Base-by-base conservation (phyloP, 2,797 vertebrate genomes). In the Setipinna tenuifilis region DNA sequence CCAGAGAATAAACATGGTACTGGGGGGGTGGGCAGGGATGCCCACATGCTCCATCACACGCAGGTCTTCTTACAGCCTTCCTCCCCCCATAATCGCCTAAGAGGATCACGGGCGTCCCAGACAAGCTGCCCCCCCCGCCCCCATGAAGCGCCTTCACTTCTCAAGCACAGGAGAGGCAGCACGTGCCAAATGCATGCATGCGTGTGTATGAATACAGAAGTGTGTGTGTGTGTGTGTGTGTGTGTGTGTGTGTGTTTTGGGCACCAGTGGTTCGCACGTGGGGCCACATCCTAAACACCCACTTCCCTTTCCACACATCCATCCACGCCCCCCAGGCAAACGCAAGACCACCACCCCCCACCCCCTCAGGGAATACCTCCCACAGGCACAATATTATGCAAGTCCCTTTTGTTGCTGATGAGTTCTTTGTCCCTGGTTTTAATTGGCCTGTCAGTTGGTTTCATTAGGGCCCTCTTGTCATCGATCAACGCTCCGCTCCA, bases 91-190 rank as follows among this genome's bases (percentile, higher is more conserved):
- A 95, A 96, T 96, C 94, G 92, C 92, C 92, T 96, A 95, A 96
- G 95, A 95, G 95, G 95, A 96, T 95, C 94, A 94, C 89, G 1
- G 62, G 91, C 93, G 91, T 92, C 93, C 91, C 93, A 95, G 93
- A 95, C 93, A 91, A 84, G 75, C 88, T 90, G 89, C 62, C 54
- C 89, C 84, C 90, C 90, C 86, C 89, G 89, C 88, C 90, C 88
- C 7, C 86, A 84, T 44, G 25, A 35, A 61, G 58, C 50, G 86
- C 89, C 59, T 86, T 89, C 91, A 46, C 61, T 2, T 84, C 75
- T 91, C 89, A 91, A 92, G 87, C 90, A 93, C 92, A 92, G 87
- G 10, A 21, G 82, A 83, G 75, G 78, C 0, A 87, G 83, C 93
- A 94, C 92, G 92, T 93, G 94, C 91, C 83, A 28, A 83, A 84